Evolutionary conservation across 2,113 vertebrate species (phyloP).

Genomic region (Spea multiplicata): DNA sequence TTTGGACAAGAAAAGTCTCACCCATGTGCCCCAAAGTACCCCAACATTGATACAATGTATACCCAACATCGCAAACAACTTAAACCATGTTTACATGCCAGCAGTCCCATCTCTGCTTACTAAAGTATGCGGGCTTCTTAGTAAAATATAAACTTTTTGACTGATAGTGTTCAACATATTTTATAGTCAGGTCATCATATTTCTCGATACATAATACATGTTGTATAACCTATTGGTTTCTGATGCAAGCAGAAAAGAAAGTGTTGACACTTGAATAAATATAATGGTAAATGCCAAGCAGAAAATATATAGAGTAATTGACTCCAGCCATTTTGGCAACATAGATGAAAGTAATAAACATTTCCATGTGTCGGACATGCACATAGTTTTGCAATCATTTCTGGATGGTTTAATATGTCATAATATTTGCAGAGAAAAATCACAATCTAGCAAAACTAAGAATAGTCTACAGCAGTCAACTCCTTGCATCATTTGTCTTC

Average conservation of each 20-base stretch:
- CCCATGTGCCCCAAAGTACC: no score
- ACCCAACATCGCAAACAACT: no score
- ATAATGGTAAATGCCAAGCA: background rate
- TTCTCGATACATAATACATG: background rate
- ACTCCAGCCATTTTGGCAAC: background rate
- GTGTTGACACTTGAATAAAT: conserved; percentile 8
- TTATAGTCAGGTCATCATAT: background rate
- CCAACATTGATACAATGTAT: no score
- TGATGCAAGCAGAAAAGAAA: background rate
- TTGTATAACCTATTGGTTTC: background rate
- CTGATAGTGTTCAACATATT: background rate
- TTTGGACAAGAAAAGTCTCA: no score
- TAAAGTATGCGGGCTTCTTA: background rate
- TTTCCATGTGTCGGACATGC: background rate
- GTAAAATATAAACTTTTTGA: background rate
- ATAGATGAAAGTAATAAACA: background rate
- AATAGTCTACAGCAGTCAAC: background rate
- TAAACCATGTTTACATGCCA: no score
- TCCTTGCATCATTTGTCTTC: background rate
- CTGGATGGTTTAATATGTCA: conserved; percentile 5
- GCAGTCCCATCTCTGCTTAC: no score
- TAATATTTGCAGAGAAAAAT: conserved; percentile 9
- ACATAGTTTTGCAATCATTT: background rate
- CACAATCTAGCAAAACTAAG: conserved; percentile 3
- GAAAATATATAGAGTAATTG: background rate